Percentiles rank a stretch among this genome's conserved stretches.
These are phyloP conservation scores for Drosophila birchii DNA, from an alignment of 2,888 invertebrate species.

Conservation along the genomic window DNA sequence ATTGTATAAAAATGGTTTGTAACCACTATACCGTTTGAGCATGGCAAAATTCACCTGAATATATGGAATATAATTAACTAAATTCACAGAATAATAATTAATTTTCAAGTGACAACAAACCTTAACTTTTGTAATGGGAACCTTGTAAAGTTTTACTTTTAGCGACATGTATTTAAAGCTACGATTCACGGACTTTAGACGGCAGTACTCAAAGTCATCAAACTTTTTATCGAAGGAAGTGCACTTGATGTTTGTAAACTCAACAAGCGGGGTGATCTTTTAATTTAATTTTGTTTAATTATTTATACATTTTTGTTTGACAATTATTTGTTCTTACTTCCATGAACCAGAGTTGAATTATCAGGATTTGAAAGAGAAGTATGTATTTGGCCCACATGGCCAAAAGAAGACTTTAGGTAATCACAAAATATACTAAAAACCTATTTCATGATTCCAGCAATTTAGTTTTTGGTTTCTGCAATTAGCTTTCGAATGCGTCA, in stretches of 20 bases:
- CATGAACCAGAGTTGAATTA: background rate
- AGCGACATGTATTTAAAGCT: constrained; percentile 42
- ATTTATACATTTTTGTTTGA: background rate
- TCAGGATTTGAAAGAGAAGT: background rate
- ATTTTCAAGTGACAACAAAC: background rate
- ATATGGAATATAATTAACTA: background rate
- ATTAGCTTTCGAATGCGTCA: background rate
- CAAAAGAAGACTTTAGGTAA: background rate
- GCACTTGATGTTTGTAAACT: too few relatives aligned
- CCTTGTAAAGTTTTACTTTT: constrained; percentile 4
- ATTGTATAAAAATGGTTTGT: constrained; percentile 46
- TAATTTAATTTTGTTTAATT: background rate
- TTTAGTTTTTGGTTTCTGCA: background rate
- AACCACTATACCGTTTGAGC: constrained; percentile 24
- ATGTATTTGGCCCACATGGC: background rate
- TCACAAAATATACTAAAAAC: background rate
- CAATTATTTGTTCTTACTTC: background rate
- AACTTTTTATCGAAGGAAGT: constrained; percentile 11
- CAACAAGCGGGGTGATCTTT: constrained; percentile 8
- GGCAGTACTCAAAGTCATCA: constrained; percentile 27
- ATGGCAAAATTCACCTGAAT: constrained; percentile 20
- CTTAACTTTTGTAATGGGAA: constrained; percentile 18
- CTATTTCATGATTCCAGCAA: background rate
- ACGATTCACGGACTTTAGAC: constrained; percentile 46
- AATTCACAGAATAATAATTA: background rate